Base-by-base conservation (phyloP, 2,888 invertebrate genomes). In the Nipponacmea schrenckii region DNA sequence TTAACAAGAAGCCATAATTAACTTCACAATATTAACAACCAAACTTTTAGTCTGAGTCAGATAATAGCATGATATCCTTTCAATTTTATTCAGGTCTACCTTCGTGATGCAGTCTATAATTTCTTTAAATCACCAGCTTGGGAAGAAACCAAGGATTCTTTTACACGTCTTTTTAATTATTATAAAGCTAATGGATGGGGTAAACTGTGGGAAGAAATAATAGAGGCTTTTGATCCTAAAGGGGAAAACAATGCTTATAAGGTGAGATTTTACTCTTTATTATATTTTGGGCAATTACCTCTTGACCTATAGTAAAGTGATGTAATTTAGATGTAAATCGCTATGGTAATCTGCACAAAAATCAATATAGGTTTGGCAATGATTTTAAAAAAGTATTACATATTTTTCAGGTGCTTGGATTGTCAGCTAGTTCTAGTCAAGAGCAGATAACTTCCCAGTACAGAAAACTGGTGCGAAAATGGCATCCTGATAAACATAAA, bases 401-500 rank as follows among this genome's bases (percentile, higher is more conserved):
- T n/a, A n/a, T 39, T 39, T 79, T 77, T 0, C 84, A 94, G 94
- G 92, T 94, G 0, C 90, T 98, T 2, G 94, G 92, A 0, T 89
- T 98, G 0, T 91, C 93, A 31, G 92, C 93, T n/a, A 93, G 93
- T 2, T 93, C 96, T 0, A 93, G 94, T 20, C 95, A 97, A 85
- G 92, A 94, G 56, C 20, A 96, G 88, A 95, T 97, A 27, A 95
- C 95, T 0, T 89, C 93, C 0, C 92, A 91, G 17, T 97, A 96
- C 93, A 91, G 96, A 45, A 91, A 92, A 44, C 90, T 97, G 0
- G 95, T 96, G 0, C 92, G 94, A 46, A 94, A 95, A 85, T 93
- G 94, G 90, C 97, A 98, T 89, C 97, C 97, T 0, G 97, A 98
- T 86, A 96, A 95, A 88, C 94, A 94, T 7, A 94, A 94, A 85